These are phyloP conservation scores for Chalcosyrphus nemorum DNA, from an alignment of 2,888 invertebrate genomes.

Conservation along the genomic window DNA sequence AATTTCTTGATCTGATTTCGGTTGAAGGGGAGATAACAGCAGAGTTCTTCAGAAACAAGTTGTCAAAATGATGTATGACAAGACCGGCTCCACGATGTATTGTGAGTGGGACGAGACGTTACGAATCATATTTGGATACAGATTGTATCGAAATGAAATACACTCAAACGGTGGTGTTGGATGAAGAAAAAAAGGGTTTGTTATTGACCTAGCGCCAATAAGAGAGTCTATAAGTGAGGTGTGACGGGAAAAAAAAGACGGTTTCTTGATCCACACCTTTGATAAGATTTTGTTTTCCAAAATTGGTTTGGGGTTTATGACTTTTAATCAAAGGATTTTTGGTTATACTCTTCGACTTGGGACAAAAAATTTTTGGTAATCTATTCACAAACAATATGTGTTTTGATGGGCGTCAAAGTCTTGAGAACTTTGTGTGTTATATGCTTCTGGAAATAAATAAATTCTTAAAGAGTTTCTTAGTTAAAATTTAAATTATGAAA, in stretches of 20 bases:
- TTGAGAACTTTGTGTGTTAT: no score
- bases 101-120: conserved; percentile 13
- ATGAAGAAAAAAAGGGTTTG: conserved; percentile 30
- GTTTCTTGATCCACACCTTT: conserved; percentile 27
- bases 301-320: not conserved
- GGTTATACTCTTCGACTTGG: no score
- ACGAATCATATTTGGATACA: conserved; percentile 46
- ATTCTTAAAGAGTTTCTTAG: no score
- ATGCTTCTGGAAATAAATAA: no score
- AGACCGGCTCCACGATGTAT: not conserved
- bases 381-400: no score
- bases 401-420: no score
- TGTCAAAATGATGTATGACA: not conserved
- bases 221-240: conserved; percentile 1
- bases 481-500: no score
- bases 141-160: conserved; percentile 39
- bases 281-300: conserved; percentile 22
- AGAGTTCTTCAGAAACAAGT: not conserved
- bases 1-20: not conserved
- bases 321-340: not conserved
- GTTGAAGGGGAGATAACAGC: not conserved
- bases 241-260: conserved; percentile 28
- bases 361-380: no score
- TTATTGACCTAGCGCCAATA: conserved; percentile 19
- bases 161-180: not conserved